phyloP scores from a whole-genome alignment of 2,113 vertebrate genomes.

The crab-eating macaque (Macaca fascicularis) region T2T-MFA8v1.1 NC_088381.1:164181501-164182000 shows the following conservation, averaged over 20 bases:
- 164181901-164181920: not conserved
- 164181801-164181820: not conserved
- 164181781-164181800: not conserved
- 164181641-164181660: no score
- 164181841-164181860: not conserved
- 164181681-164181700: no score
- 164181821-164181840: not conserved
- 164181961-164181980: not conserved
- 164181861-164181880: not conserved
- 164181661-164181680: no score
- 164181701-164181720: not conserved
- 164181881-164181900: not conserved
- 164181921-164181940: not conserved
- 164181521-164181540: no score
- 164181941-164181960: not conserved
- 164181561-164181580: no score
- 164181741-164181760: not conserved
- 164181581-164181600: no score
- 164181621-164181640: no score
- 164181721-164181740: not conserved
- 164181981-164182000: not conserved
- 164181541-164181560: no score
- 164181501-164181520: no score
- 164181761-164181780: not conserved
- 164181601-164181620: no score